Evolutionary conservation across 2,113 vertebrate species (phyloP).

Genomic region (Piaya cayana): DNA sequence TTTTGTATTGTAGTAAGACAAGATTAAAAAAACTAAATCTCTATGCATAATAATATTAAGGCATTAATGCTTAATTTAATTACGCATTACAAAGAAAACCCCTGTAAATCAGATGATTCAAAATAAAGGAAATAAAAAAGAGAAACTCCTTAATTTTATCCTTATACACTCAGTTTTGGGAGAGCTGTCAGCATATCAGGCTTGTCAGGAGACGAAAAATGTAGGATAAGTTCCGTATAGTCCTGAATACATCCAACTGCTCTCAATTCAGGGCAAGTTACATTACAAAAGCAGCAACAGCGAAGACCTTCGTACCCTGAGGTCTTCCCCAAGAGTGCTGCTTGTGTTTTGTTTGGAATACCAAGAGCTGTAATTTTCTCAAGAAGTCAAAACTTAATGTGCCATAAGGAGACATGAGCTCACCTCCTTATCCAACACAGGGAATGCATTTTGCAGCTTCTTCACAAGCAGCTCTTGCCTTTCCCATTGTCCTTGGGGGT

Average conservation of each 20-base stretch:
- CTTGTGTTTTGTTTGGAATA: neutral
- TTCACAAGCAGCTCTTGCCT: conserved; percentile 85
- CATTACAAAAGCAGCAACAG: neutral
- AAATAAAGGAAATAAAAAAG: neutral
- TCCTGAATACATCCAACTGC: neutral
- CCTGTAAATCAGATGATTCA: neutral
- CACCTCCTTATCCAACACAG: conserved; percentile 88
- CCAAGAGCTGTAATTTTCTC: neutral
- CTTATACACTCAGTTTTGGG: neutral
- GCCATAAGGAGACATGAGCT: neutral
- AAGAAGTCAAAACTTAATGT: neutral
- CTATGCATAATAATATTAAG: neutral
- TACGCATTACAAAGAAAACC: neutral
- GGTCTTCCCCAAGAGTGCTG: neutral
- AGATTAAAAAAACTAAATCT: neutral
- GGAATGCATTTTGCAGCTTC: conserved; percentile 88
- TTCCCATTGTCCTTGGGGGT: conserved; percentile 77
- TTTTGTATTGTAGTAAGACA: neutral
- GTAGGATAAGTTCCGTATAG: neutral
- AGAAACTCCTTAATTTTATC: neutral
- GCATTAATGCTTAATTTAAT: neutral
- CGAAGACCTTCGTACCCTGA: neutral
- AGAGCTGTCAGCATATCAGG: neutral
- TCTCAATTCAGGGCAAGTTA: neutral
- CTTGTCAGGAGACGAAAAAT: neutral